phyloP scores from a whole-genome alignment of 2,888 invertebrate genomes.

The Horisme vitalbata region DNA sequence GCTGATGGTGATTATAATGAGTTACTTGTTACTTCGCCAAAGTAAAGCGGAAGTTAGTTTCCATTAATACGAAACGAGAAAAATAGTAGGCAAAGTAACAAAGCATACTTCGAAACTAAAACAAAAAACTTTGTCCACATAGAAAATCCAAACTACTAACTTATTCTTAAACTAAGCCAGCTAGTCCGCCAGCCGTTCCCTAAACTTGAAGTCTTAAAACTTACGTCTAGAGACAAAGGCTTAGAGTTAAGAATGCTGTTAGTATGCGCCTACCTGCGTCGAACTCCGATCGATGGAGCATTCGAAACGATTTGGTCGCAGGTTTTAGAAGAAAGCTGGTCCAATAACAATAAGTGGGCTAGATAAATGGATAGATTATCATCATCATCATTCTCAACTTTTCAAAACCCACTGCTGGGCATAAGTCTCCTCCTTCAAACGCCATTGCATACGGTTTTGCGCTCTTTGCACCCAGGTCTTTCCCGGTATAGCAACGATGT shows the following conservation, averaged over 20 bases:
- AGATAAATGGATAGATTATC: background rate
- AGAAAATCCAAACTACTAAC: constrained; percentile 6
- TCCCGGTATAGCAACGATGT: no score
- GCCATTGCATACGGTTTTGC: no score
- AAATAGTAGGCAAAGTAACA: no score
- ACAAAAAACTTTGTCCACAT: constrained; percentile 1
- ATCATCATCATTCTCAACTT: no score
- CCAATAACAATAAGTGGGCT: background rate
- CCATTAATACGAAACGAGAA: no score
- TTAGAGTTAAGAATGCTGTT: constrained; percentile 18
- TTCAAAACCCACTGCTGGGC: no score
- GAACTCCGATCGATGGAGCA: constrained; percentile 8
- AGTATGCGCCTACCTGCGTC: constrained; percentile 26
- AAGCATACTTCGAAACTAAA: background rate
- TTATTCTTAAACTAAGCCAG: constrained; percentile 10
- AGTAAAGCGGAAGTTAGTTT: no score
- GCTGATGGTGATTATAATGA: no score
- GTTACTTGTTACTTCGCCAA: no score
- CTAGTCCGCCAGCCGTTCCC: constrained; percentile 15
- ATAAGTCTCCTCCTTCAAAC: no score
- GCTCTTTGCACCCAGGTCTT: no score
- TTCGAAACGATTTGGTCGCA: constrained; percentile 3
- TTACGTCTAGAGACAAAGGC: constrained; percentile 22
- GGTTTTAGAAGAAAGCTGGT: constrained; percentile 3
- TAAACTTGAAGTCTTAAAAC: no score